Conservation (phyloP, 2,888 invertebrate genomes). For the Tipula unca region DNA sequence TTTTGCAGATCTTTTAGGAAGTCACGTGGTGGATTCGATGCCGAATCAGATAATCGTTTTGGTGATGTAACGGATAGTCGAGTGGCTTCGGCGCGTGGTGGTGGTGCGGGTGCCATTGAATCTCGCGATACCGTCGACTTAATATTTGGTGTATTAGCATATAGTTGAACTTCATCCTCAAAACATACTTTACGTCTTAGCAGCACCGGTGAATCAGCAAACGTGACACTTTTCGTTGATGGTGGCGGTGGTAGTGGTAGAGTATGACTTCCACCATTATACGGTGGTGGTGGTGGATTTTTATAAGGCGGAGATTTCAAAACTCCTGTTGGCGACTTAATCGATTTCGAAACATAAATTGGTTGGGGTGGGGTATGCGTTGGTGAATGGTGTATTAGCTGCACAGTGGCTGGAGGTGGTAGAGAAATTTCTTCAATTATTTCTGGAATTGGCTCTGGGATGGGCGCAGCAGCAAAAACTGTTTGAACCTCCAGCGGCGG, state of each 20-base stretch:
- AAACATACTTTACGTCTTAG: conserved; percentile 42
- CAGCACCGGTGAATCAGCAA: conserved; percentile 42
- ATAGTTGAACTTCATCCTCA: conserved; percentile 34
- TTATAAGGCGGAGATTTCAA: conserved; percentile 40
- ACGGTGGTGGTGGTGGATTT: conserved; percentile 37
- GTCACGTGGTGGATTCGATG: conserved; percentile 66
- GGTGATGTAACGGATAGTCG: conserved; percentile 64
- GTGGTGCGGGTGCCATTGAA: conserved; percentile 50
- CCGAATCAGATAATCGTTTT: conserved; percentile 63
- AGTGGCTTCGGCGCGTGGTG: conserved; percentile 66
- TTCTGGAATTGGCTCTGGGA: background rate
- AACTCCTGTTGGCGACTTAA: conserved; percentile 28
- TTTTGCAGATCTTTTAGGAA: conserved; percentile 83
- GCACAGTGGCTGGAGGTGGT: background rate
- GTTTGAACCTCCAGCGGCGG: conserved; percentile 45
- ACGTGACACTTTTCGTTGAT: conserved; percentile 37
- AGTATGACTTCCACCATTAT: conserved; percentile 28
- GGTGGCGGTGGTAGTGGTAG: conserved; percentile 26
- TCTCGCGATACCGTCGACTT: conserved; percentile 27
- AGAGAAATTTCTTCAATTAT: background rate
- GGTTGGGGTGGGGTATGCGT: background rate
- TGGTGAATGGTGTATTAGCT: background rate
- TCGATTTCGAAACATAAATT: conserved; percentile 27
- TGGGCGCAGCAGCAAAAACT: conserved; percentile 27
- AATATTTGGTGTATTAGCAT: conserved; percentile 31